phyloP scores from a whole-genome alignment of 2,797 vertebrate genomes.

The Microctenopoma steveboyesi region DNA sequence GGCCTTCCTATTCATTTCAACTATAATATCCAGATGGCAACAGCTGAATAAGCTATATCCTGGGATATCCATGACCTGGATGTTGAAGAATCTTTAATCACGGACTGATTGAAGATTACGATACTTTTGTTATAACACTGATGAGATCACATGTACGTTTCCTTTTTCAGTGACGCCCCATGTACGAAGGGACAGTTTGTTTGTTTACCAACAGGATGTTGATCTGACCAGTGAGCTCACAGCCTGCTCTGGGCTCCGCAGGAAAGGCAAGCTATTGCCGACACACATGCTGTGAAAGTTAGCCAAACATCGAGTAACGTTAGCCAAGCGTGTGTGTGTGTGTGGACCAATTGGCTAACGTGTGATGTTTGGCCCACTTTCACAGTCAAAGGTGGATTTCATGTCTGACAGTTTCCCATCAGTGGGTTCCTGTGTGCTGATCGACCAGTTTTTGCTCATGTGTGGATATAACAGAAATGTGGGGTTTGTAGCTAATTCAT shows the following conservation, averaged over 20 bases:
- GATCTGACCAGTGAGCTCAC: conserved; percentile 87
- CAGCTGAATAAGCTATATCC: too few species aligned
- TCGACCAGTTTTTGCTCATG: conserved; percentile 7
- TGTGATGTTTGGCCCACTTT: conserved; percentile 41
- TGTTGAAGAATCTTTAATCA: too few species aligned
- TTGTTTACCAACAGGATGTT: conserved; percentile 91
- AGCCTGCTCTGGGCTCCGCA: conserved; percentile 73
- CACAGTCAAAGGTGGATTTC: conserved; percentile 16
- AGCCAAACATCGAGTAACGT: too few species aligned
- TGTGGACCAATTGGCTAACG: conserved; percentile 26
- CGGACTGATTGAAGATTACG: too few species aligned
- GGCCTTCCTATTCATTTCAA: background rate
- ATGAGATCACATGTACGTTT: conserved; percentile 58
- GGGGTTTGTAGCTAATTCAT: conserved; percentile 26
- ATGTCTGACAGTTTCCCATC: conserved; percentile 18
- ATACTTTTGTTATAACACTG: background rate
- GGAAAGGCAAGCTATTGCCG: conserved; percentile 85
- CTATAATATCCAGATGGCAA: too few species aligned
- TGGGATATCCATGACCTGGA: too few species aligned
- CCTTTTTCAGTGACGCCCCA: conserved; percentile 83
- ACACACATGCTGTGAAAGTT: background rate
- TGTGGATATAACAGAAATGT: conserved; percentile 17
- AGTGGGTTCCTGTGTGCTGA: background rate
- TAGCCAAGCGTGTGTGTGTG: conserved; percentile 12
- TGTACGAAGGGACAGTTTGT: conserved; percentile 81